A percentile compares a stretch with the other conserved stretches of the same genome.
Conservation (phyloP, 2,888 invertebrate species). For the Creontiades dilutus region DNA sequence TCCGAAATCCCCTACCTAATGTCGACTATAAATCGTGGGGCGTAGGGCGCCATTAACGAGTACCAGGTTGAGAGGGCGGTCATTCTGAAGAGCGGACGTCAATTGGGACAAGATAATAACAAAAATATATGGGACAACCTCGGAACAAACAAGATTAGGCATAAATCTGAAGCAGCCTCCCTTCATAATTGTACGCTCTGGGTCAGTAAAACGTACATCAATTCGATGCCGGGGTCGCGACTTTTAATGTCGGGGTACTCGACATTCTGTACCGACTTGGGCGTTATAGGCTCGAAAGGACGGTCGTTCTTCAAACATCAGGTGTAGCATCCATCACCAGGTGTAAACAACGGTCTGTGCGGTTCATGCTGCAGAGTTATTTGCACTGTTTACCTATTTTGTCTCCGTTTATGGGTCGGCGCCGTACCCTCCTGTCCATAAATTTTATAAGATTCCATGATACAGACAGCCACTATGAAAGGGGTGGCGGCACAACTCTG, state of each 20-base stretch:
- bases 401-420: neutral
- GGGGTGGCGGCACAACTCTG: too few relatives aligned
- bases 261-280: slow-evolving; percentile 17
- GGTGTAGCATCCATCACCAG: slow-evolving; percentile 36
- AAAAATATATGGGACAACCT: slow-evolving; percentile 67
- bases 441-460: too few relatives aligned
- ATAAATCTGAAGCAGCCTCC: slow-evolving; percentile 50
- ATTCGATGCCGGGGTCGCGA: slow-evolving; percentile 54
- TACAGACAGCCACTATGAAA: too few relatives aligned
- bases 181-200: slow-evolving; percentile 55
- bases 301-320: slow-evolving; percentile 33
- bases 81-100: slow-evolving; percentile 47
- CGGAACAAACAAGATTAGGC: slow-evolving; percentile 65
- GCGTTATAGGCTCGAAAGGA: neutral
- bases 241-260: slow-evolving; percentile 48
- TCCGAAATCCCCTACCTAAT: slow-evolving; percentile 61
- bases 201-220: slow-evolving; percentile 54
- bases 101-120: slow-evolving; percentile 70
- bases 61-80: slow-evolving; percentile 49
- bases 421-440: neutral
- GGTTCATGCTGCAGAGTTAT: slow-evolving; percentile 22
- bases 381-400: neutral
- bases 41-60: slow-evolving; percentile 62
- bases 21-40: slow-evolving; percentile 65
- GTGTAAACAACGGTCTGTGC: slow-evolving; percentile 29